Percentiles rank a stretch among this genome's conserved stretches.
These are phyloP conservation scores for Yponomeuta malinellus DNA, from an alignment of 2,888 invertebrate species.

Conservation along the genomic window DNA sequence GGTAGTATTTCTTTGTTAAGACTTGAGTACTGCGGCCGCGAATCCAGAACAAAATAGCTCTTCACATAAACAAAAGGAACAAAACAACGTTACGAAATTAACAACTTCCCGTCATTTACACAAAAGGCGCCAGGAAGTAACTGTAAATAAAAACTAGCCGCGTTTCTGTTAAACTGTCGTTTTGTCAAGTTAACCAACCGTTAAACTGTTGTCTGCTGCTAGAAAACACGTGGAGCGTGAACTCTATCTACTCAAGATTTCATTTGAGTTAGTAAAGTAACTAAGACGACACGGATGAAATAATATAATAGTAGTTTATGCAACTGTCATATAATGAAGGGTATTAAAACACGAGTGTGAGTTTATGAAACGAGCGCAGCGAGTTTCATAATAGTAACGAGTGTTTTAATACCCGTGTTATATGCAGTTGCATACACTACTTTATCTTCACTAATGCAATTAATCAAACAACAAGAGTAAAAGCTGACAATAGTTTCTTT, in stretches of 20 bases:
- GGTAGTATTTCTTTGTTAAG: too few relatives aligned
- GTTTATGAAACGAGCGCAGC: too few relatives aligned
- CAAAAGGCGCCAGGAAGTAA: not conserved
- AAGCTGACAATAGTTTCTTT: too few relatives aligned
- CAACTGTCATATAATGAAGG: too few relatives aligned
- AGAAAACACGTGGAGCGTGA: not conserved
- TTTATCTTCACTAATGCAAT: too few relatives aligned
- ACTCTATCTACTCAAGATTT: not conserved
- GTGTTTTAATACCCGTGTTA: too few relatives aligned
- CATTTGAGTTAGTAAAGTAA: not conserved
- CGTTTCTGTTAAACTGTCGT: not conserved
- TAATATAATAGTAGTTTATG: too few relatives aligned
- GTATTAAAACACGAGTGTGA: too few relatives aligned
- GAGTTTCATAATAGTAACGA: too few relatives aligned
- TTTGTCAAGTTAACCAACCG: conserved; percentile 1
- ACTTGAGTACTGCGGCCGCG: not conserved
- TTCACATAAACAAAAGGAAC: not conserved
- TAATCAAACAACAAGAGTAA: too few relatives aligned
- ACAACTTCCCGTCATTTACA: not conserved
- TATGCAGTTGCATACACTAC: too few relatives aligned
- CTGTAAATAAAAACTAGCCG: not conserved
- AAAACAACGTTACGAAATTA: not conserved
- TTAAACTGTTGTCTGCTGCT: not conserved
- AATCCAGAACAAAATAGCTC: not conserved
- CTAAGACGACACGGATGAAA: too few relatives aligned